phyloP scores from a whole-genome alignment of 2,113 vertebrate genomes.

The Hylia prasina region DNA sequence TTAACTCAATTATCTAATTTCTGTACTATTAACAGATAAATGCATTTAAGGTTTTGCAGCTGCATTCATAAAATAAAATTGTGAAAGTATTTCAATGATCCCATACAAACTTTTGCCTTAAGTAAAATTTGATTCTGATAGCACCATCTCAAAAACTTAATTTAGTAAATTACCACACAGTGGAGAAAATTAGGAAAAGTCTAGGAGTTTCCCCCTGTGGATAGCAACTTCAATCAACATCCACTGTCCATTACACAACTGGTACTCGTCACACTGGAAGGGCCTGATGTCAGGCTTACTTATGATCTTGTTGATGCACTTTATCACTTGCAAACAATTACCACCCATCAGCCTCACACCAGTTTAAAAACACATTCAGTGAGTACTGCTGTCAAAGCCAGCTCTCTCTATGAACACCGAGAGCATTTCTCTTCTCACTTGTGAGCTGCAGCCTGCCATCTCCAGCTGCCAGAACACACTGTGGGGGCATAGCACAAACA shows the following conservation, averaged over 20 bases:
- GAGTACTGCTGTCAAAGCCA: not conserved
- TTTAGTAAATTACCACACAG: not conserved
- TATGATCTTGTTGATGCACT: not conserved
- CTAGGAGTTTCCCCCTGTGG: not conserved
- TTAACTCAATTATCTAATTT: not conserved
- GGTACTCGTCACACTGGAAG: not conserved
- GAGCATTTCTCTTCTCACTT: not conserved
- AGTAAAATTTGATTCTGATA: not conserved
- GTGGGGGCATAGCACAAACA: fast-evolving
- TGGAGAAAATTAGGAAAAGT: not conserved
- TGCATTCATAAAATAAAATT: not conserved
- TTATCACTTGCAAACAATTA: not conserved
- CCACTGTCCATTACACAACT: not conserved
- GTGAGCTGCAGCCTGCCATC: not conserved
- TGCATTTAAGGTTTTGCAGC: not conserved
- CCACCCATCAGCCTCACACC: not conserved
- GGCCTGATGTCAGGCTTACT: not conserved
- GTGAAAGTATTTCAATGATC: not conserved
- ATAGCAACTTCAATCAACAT: not conserved
- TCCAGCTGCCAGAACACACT: not conserved
- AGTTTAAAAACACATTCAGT: not conserved
- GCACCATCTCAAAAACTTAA: not conserved
- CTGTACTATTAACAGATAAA: not conserved
- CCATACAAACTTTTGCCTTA: not conserved
- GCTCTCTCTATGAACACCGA: not conserved